These are phyloP conservation scores for Lepus europaeus DNA, from an alignment of 2,113 vertebrate species.

Conservation along the genomic window DNA sequence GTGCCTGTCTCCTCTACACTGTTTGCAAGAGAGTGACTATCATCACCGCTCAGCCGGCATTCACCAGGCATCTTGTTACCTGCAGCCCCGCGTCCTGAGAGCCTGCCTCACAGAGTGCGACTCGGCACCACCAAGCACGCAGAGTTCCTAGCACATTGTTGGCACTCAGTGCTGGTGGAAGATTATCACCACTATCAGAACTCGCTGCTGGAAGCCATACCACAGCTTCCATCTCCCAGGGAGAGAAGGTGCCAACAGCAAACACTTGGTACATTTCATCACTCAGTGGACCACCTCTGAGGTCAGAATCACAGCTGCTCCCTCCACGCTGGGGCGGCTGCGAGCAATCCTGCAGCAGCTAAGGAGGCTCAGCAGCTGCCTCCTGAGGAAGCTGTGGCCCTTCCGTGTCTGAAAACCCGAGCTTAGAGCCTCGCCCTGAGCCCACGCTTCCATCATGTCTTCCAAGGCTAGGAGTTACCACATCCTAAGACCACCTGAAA, in stretches of 20 bases:
- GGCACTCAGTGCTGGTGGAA: background rate
- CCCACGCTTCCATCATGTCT: accelerated
- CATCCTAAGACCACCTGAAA: background rate
- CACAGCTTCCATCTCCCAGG: background rate
- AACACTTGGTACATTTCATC: background rate
- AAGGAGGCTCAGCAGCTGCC: accelerated
- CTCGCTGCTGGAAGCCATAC: background rate
- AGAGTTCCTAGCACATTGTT: background rate
- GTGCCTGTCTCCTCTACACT: background rate
- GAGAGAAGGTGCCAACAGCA: background rate
- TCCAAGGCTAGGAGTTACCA: background rate
- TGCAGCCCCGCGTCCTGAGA: background rate
- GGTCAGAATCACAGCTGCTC: background rate
- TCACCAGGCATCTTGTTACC: background rate
- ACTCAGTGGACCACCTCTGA: background rate
- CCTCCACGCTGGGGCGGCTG: background rate
- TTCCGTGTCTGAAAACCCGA: background rate
- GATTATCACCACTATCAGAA: background rate
- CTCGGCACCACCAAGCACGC: background rate
- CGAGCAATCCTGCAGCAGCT: background rate
- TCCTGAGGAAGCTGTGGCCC: background rate
- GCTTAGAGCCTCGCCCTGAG: background rate
- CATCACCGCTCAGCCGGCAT: background rate
- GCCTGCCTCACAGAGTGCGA: background rate
- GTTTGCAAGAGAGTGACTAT: background rate